Conservation (phyloP, 2,113 vertebrate species). For the Arothron firmamentum region DNA sequence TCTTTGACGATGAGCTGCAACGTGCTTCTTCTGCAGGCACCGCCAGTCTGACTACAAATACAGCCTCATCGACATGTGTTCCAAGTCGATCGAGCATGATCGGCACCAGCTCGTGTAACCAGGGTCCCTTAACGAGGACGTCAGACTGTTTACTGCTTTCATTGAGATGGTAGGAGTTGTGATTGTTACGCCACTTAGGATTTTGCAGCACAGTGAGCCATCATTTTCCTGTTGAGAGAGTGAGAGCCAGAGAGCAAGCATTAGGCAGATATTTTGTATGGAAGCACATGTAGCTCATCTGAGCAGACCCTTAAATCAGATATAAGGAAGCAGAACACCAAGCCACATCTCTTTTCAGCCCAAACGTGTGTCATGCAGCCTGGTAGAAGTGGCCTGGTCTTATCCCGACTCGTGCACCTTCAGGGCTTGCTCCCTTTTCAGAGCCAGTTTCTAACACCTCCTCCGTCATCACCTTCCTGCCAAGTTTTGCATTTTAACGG, state of each 20-base stretch:
- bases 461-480: too few relatives aligned
- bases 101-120: slow-evolving; percentile 8
- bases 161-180: background rate
- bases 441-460: too few relatives aligned
- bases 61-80: slow-evolving; percentile 16
- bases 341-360: too few relatives aligned
- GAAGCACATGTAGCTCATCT: background rate
- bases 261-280: background rate
- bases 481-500: too few relatives aligned
- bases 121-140: background rate
- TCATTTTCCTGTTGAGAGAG: background rate
- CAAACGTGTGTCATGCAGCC: too few relatives aligned
- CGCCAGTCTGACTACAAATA: slow-evolving; percentile 27
- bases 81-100: slow-evolving; percentile 4
- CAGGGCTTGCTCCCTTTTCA: too few relatives aligned
- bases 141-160: slow-evolving; percentile 1
- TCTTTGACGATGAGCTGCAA: too few relatives aligned
- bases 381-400: too few relatives aligned
- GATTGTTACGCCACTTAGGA: background rate
- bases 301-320: too few relatives aligned
- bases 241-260: background rate
- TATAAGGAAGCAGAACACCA: too few relatives aligned
- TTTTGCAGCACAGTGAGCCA: background rate
- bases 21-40: slow-evolving; percentile 5
- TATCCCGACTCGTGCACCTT: too few relatives aligned